Conservation (phyloP, 2,797 vertebrate genomes). For the Pampus argenteus region DNA sequence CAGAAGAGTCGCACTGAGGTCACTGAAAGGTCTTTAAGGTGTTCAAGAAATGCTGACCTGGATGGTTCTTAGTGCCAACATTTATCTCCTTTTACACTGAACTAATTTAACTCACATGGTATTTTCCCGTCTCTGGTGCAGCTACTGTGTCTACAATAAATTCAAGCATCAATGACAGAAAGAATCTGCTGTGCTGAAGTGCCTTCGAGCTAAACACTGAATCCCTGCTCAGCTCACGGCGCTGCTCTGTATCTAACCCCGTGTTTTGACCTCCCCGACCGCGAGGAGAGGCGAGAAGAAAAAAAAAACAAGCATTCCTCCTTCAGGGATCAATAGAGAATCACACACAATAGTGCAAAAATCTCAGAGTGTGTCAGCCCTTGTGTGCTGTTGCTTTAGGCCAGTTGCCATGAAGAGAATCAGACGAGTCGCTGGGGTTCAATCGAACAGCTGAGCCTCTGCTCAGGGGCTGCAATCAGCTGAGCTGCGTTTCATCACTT, state of each 20-base stretch:
- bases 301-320: slow-evolving; percentile 32
- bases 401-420: slow-evolving; percentile 53
- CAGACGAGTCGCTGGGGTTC: slow-evolving; percentile 47
- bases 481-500: slow-evolving; percentile 50
- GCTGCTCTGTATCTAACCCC: slow-evolving; percentile 24
- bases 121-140: background rate
- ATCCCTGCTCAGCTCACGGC: slow-evolving; percentile 14
- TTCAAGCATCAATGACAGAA: background rate
- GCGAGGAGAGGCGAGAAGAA: slow-evolving; percentile 2
- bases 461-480: slow-evolving; percentile 65
- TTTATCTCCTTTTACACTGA: background rate
- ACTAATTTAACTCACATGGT: background rate
- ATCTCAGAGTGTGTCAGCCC: slow-evolving; percentile 13
- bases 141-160: slow-evolving; percentile 10
- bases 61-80: no score
- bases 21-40: background rate
- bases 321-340: slow-evolving; percentile 56
- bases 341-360: slow-evolving; percentile 22
- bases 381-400: slow-evolving; percentile 62
- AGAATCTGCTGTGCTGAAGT: slow-evolving; percentile 13
- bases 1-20: slow-evolving; percentile 34
- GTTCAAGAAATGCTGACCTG: background rate
- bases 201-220: slow-evolving; percentile 24
- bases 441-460: slow-evolving; percentile 65
- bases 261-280: slow-evolving; percentile 38